Percentiles rank a stretch among this genome's conserved stretches.
phyloP scores from a whole-genome alignment of 2,888 invertebrate species.

The Laspeyria flexula region DNA sequence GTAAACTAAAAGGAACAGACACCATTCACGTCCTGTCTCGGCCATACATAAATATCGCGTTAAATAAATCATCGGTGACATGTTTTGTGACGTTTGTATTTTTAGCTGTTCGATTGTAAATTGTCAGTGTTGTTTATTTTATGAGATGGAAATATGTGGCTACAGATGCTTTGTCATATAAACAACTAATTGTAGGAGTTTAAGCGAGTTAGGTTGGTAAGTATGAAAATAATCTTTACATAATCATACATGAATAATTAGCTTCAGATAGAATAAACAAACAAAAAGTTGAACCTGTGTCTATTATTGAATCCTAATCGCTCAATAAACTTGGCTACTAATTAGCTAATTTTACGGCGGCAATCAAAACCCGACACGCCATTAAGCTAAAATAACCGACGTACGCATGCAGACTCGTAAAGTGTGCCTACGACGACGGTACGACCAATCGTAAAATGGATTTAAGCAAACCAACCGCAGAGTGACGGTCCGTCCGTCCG shows the following conservation, averaged over 20 bases:
- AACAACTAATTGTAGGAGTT: slow-evolving; percentile 6
- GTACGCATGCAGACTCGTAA: slow-evolving; percentile 27
- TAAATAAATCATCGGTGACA: slow-evolving; percentile 80
- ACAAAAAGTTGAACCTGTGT: too few relatives aligned
- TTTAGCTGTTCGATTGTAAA: slow-evolving; percentile 59
- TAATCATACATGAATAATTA: too few relatives aligned
- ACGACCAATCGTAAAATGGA: slow-evolving; percentile 52
- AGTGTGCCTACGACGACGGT: slow-evolving; percentile 32
- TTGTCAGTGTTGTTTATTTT: slow-evolving; percentile 58
- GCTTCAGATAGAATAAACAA: too few relatives aligned
- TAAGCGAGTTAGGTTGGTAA: not conserved
- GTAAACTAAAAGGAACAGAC: slow-evolving; percentile 69
- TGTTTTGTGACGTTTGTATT: slow-evolving; percentile 69
- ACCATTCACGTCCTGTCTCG: slow-evolving; percentile 67
- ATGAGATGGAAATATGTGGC: slow-evolving; percentile 45
- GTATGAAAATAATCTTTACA: too few relatives aligned
- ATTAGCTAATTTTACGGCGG: slow-evolving; percentile 41
- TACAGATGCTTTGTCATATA: slow-evolving; percentile 27
- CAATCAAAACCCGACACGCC: slow-evolving; percentile 36
- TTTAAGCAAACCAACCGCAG: slow-evolving; percentile 67
- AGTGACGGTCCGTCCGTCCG: slow-evolving; percentile 33
- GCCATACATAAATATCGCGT: slow-evolving; percentile 75
- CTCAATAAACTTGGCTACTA: slow-evolving; percentile 40
- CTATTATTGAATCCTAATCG: slow-evolving; percentile 37
- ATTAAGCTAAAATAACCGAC: slow-evolving; percentile 38